Conservation (phyloP, 2,888 invertebrate genomes). For the Meta bourneti region DNA sequence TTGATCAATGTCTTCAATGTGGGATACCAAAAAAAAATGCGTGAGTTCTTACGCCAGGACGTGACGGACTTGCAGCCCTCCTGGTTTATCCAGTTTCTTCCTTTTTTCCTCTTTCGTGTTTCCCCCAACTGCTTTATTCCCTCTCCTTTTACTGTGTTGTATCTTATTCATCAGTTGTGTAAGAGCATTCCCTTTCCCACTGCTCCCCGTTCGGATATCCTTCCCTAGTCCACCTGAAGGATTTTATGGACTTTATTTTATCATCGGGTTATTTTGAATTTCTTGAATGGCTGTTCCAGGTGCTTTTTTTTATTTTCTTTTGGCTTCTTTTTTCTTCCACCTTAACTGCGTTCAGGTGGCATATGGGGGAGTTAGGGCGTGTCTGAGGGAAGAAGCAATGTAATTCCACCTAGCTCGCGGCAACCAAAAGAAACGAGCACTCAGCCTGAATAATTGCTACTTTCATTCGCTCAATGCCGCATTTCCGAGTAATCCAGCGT, state of each 20-base stretch:
- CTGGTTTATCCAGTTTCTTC: conserved; percentile 37
- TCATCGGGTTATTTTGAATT: conserved; percentile 36
- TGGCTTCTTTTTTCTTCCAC: not conserved
- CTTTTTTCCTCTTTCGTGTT: not conserved
- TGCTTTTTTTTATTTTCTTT: not conserved
- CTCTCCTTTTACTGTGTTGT: conserved; percentile 2
- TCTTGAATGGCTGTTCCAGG: conserved; percentile 17
- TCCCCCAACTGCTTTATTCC: not conserved
- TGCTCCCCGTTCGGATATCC: conserved; percentile 4
- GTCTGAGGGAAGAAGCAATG: not conserved
- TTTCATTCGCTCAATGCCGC: not conserved
- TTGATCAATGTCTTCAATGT: conserved; percentile 65
- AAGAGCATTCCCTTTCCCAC: conserved; percentile 23
- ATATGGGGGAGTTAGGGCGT: not conserved
- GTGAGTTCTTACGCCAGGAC: conserved; percentile 57
- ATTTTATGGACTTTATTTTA: conserved; percentile 52
- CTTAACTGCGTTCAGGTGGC: conserved; percentile 28
- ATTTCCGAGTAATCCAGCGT: no score
- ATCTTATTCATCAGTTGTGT: conserved; percentile 53
- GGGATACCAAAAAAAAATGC: not conserved
- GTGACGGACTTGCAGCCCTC: conserved; percentile 49
- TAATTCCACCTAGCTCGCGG: not conserved
- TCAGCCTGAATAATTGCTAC: not conserved
- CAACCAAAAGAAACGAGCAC: not conserved
- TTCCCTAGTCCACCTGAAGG: conserved; percentile 42